Base-by-base conservation (phyloP, 2,888 invertebrate genomes). In the Xanthorhoe spadicearia region DNA sequence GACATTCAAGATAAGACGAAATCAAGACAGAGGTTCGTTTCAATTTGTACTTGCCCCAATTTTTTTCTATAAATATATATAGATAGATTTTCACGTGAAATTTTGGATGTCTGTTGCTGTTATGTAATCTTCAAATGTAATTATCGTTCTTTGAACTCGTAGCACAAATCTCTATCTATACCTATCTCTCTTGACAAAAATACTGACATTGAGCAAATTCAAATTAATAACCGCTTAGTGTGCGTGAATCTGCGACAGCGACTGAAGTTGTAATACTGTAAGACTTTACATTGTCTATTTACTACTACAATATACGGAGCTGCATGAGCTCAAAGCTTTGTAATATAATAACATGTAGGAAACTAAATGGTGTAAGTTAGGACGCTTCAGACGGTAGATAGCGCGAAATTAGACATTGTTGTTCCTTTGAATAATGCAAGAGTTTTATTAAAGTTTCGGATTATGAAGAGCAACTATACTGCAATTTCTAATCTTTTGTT, bases 281-380 rank as follows among this genome's bases (percentile, higher is more conserved):
- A 23, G 35, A 6, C 15, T 9, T 4, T 17, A 48, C 17, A 51
- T 6, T 61, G n/a, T 46, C 13, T 7, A n/a, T 1, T 8, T 10
- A 8, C n/a, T 51, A 18, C 35, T 38, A 38, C 28, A 13, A 10
- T 64, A 43, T 50, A 60, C 48, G 57, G 52, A 64, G 64, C 51
- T 68, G 58, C 55, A 64, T 55, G 59, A 51, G 55, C 64, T 57
- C 67, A 64, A 64, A 64, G 64, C 64, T 64, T 64, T 61, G 61
- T 61, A 57, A 53, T 61, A 68, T 57, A 57, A 61, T 68, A 64
- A 61, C 60, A 61, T 55, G 64, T 60, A 65, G 51, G 56, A 60
- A 61, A 60, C 64, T 61, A 61, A 68, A 64, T 64, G 57, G 64
- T 58, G 61, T 64, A 64, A 68, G 68, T 61, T 68, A 50, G 63